Conservation (phyloP, 2,797 vertebrate genomes). For the Jordanella pulchra region DNA sequence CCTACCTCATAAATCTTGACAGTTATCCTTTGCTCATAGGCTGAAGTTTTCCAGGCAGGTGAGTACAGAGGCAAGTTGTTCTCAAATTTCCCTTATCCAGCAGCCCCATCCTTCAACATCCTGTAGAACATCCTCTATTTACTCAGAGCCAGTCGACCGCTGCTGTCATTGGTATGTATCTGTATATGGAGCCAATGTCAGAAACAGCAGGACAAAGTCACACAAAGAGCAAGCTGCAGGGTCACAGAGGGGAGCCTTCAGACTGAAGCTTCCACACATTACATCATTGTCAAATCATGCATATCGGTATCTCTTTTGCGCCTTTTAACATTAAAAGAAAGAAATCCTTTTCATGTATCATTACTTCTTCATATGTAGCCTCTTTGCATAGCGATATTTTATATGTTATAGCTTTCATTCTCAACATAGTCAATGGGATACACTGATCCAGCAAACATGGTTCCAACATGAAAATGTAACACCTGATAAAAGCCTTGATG, state of each 20-base stretch:
- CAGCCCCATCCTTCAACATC: constrained; percentile 58
- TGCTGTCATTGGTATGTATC: constrained; percentile 30
- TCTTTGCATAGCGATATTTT: no score
- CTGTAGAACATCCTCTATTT: constrained; percentile 57
- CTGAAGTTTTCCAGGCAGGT: constrained; percentile 18
- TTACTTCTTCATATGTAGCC: no score
- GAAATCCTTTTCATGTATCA: background rate
- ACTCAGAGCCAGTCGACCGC: constrained; percentile 53
- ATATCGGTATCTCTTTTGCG: background rate
- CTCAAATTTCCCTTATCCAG: constrained; percentile 77
- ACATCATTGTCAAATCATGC: background rate
- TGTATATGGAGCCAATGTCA: constrained; percentile 52
- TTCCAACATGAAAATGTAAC: no score
- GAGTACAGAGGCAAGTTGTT: constrained; percentile 27
- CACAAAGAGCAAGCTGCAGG: constrained; percentile 5
- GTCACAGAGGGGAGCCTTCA: background rate
- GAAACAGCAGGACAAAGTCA: constrained; percentile 36
- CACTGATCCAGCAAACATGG: background rate
- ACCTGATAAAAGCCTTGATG: no score
- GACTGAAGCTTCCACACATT: background rate
- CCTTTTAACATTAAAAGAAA: background rate
- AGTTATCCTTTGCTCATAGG: constrained; percentile 4
- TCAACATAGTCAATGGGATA: background rate
- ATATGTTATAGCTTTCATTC: background rate
- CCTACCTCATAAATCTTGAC: no score